phyloP scores from a whole-genome alignment of 2,113 vertebrate genomes.

The Petroica traversi region DNA sequence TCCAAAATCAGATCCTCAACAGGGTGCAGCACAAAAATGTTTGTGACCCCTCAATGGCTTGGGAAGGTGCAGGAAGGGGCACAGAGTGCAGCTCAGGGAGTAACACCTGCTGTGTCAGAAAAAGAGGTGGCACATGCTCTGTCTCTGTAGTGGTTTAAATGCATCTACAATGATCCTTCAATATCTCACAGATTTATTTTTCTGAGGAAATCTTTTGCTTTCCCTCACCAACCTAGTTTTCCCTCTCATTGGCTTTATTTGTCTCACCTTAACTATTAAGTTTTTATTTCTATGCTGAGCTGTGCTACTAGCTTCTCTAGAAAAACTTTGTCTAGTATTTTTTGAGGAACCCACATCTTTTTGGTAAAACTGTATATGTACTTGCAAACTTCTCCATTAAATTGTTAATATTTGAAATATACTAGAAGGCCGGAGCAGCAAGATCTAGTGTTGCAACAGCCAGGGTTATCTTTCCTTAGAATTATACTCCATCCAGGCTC shows the following conservation, averaged over 20 bases:
- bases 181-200: not conserved
- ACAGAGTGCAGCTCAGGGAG: fast-evolving
- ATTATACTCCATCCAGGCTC: not conserved
- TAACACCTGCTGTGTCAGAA: not conserved
- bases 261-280: not conserved
- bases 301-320: not conserved
- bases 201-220: not conserved
- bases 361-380: not conserved
- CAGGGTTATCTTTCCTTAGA: not conserved
- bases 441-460: not conserved
- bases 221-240: not conserved
- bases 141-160: not conserved
- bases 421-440: not conserved
- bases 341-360: not conserved
- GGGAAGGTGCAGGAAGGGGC: not conserved
- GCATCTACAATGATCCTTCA: not conserved
- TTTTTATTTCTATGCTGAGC: not conserved
- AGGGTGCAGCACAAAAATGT: not conserved
- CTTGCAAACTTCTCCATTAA: not conserved
- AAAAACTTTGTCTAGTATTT: not conserved
- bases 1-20: not conserved
- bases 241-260: not conserved
- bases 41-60: fast-evolving
- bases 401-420: not conserved
- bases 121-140: not conserved